phyloP scores from a whole-genome alignment of 2,797 vertebrate species.

The Myotis myotis region DNA sequence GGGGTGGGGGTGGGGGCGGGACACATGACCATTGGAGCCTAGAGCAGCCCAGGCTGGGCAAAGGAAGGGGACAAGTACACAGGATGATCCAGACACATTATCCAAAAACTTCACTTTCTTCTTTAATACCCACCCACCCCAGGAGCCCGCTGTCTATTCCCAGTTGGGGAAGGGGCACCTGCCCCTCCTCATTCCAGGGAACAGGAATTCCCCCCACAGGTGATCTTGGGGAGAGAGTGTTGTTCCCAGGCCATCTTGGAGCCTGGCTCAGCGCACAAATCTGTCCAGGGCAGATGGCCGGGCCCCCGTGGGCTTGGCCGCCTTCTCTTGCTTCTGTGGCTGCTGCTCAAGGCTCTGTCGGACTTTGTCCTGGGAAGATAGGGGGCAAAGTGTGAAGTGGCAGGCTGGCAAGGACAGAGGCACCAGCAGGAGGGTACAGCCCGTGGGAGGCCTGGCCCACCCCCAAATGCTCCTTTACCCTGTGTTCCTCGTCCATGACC shows the following conservation, averaged over 20 bases:
- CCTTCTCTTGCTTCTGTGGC: slow-evolving; percentile 52
- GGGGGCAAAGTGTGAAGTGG: background rate
- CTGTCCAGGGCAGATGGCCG: slow-evolving; percentile 87
- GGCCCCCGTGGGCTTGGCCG: background rate
- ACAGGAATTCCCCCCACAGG: background rate
- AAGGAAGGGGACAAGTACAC: background rate
- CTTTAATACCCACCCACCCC: slow-evolving; percentile 33
- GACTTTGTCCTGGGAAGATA: slow-evolving; percentile 84
- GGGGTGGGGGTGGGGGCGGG: background rate
- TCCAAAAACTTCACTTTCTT: background rate
- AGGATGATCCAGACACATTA: background rate
- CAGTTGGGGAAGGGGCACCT: background rate
- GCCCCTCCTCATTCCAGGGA: background rate
- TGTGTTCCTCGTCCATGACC: slow-evolving; percentile 89
- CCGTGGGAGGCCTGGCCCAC: rapidly evolving
- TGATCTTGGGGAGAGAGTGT: background rate
- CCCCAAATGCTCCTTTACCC: slow-evolving; percentile 81
- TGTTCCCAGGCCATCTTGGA: background rate
- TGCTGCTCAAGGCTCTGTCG: slow-evolving; percentile 80
- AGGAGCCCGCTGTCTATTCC: background rate
- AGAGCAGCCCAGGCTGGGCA: background rate
- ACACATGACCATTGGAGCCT: background rate
- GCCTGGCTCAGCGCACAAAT: slow-evolving; percentile 85
- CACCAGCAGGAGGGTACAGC: background rate
- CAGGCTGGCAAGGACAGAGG: background rate